Evolutionary conservation across 2,888 invertebrate species (phyloP), one percentile per base, ranked within the genome.

Genomic region (Pammene aurita): DNA sequence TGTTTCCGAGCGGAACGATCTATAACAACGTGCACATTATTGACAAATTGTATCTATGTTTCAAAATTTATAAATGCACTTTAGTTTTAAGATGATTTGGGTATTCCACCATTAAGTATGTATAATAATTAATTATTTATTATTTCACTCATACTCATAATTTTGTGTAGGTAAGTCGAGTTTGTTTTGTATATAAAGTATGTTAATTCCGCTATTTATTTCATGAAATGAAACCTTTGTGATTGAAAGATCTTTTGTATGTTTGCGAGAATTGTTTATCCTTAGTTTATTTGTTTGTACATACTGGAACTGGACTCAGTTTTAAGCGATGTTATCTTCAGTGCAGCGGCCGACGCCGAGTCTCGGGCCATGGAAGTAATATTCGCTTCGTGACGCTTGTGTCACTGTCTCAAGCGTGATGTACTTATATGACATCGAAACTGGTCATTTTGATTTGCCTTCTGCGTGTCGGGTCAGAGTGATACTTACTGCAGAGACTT

Each of bases 211-310:
- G 55, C 50, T 34, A 64, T 67, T 62, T 26, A 61, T 64, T 68
- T 69, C 68, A 69, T 69, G 35, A 58, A 69, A 69, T 69, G 68
- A 70, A 71, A 61, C 70, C 55, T 71, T 74, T 76, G 77, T 78
- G 78, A 78, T 78, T 78, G 73, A 63, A 69, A 78, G 77, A 78
- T 78, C 77, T 78, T 77, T 73, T 73, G 72, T 63, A 75, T 75
- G 73, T 71, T 26, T 70, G 71, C 60, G 71, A 64, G 56, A 70
- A 68, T 72, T 63, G 62, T 52, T 67, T 44, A 68, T 69, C 34
- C 11, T 64, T 60, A 57, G 35, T 50, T 63, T 52, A 7, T 50
- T 54, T 44, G 38, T 68, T 46, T 68, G 68, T 68, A 68, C 58
- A 68, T 68, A 68, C 44, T 64, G 68, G 52, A 58, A 46, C 64